These are phyloP conservation scores for Solenopsis fugax DNA, from an alignment of 1,140 invertebrate genomes.

Conservation along the genomic window DNA sequence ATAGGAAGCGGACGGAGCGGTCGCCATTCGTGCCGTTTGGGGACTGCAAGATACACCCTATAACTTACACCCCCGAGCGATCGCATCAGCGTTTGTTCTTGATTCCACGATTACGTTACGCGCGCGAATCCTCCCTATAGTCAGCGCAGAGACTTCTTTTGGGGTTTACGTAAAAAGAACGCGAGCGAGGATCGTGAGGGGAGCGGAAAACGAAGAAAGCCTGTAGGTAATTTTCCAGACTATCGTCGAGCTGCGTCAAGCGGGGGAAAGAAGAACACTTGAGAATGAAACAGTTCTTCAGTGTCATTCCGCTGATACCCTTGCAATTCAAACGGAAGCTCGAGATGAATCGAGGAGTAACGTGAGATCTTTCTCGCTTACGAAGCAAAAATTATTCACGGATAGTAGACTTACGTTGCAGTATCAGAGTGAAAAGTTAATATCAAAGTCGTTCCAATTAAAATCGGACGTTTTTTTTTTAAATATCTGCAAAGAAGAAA, in stretches of 20 bases:
- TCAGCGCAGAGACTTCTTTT: slow-evolving; percentile 1
- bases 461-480: not conserved
- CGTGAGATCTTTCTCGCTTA: slow-evolving; percentile 56
- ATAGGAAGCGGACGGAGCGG: not conserved
- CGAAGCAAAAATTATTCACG: slow-evolving; percentile 65
- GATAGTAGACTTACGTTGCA: slow-evolving; percentile 37
- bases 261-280: slow-evolving; percentile 50
- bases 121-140: slow-evolving; percentile 15
- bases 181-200: not conserved
- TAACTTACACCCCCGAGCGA: slow-evolving; percentile 51
- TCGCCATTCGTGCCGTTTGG: slow-evolving; percentile 24
- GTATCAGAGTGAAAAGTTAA: not conserved
- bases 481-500: not conserved
- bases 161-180: slow-evolving; percentile 13
- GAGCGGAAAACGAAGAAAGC: not conserved
- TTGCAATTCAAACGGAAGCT: slow-evolving; percentile 66
- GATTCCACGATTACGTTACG: slow-evolving; percentile 51
- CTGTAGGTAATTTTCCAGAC: slow-evolving; percentile 70
- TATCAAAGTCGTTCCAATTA: not conserved
- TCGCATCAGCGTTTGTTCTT: slow-evolving; percentile 41
- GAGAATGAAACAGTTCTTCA: slow-evolving; percentile 76
- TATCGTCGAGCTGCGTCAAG: slow-evolving; percentile 63
- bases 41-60: slow-evolving; percentile 50
- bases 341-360: slow-evolving; percentile 65
- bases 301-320: slow-evolving; percentile 70